These are phyloP conservation scores for Neoseiulus cucumeris DNA, from an alignment of 1,140 invertebrate genomes.

Conservation along the genomic window DNA sequence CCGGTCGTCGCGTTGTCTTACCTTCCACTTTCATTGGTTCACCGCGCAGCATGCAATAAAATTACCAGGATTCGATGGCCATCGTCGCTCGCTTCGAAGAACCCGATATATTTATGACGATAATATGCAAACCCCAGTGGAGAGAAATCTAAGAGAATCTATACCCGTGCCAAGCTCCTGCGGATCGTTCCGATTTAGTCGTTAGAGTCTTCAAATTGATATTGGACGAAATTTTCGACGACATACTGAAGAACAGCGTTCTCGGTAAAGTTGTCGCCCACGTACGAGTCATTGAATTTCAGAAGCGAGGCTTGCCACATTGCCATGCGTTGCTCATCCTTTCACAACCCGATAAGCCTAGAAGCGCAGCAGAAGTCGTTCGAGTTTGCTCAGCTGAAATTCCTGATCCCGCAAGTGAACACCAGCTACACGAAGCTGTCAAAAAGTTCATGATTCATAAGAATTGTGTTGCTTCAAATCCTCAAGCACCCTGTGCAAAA, in stretches of 20 bases:
- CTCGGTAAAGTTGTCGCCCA: constrained; percentile 20
- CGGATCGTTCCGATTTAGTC: constrained; percentile 22
- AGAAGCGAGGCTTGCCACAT: constrained; percentile 27
- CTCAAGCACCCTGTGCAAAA: constrained; percentile 20
- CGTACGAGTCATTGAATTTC: constrained; percentile 23
- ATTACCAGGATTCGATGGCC: constrained; percentile 26
- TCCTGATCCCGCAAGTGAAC: constrained; percentile 29
- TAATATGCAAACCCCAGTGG: constrained; percentile 20
- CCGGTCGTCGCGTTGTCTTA: constrained; percentile 16
- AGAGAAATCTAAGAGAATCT: constrained; percentile 23
- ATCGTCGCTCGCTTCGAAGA: constrained; percentile 21
- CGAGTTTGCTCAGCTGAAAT: constrained; percentile 34
- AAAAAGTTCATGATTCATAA: constrained; percentile 28
- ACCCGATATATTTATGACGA: constrained; percentile 22
- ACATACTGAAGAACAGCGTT: constrained; percentile 17
- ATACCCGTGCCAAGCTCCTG: constrained; percentile 15
- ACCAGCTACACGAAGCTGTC: constrained; percentile 24
- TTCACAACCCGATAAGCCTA: constrained; percentile 13
- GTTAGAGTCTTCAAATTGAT: constrained; percentile 22
- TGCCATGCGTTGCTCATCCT: constrained; percentile 20
- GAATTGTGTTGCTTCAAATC: constrained; percentile 20
- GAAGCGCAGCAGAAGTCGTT: constrained; percentile 23
- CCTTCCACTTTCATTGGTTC: constrained; percentile 21
- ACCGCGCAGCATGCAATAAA: constrained; percentile 20
- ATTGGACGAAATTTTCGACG: constrained; percentile 18